These are phyloP conservation scores for Melanostoma scalare DNA, from an alignment of 2,888 invertebrate genomes.

Conservation along the genomic window DNA sequence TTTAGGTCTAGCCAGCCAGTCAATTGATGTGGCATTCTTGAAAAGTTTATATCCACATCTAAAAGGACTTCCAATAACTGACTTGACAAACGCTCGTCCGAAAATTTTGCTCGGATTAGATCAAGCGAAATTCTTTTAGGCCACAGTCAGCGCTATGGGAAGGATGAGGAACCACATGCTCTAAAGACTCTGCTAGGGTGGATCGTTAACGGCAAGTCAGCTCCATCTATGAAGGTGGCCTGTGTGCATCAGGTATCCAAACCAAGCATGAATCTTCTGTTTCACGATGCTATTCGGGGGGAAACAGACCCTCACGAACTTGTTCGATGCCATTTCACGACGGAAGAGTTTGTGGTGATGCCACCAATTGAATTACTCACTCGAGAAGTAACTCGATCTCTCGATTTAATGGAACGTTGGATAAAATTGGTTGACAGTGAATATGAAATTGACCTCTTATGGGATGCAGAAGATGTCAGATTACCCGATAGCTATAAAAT, in stretches of 20 bases:
- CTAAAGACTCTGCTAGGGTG: slow-evolving; percentile 1
- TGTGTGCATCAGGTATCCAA: background rate
- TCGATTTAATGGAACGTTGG: slow-evolving; percentile 23
- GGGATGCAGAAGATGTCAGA: background rate
- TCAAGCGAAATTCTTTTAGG: background rate
- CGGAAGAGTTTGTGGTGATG: slow-evolving; percentile 7
- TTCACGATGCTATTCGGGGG: slow-evolving; percentile 11
- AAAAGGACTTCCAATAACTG: slow-evolving; percentile 1
- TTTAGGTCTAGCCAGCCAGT: background rate
- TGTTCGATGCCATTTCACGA: background rate
- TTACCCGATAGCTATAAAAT: slow-evolving; percentile 49
- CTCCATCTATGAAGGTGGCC: background rate
- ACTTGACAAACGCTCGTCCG: background rate
- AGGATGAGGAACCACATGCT: background rate
- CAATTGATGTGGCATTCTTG: background rate
- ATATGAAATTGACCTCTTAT: slow-evolving; percentile 12
- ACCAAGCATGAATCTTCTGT: background rate
- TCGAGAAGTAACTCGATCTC: slow-evolving; percentile 8
- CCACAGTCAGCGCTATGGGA: background rate
- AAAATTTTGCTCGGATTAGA: slow-evolving; percentile 12
- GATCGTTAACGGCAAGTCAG: background rate
- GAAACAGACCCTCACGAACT: slow-evolving; percentile 8
- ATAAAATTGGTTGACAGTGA: background rate
- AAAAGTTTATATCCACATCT: slow-evolving; percentile 12
- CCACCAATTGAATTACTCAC: background rate